These are phyloP conservation scores for Palythoa grandis DNA, from an alignment of 92 coral and sea anemone species.

Conservation along the genomic window DNA sequence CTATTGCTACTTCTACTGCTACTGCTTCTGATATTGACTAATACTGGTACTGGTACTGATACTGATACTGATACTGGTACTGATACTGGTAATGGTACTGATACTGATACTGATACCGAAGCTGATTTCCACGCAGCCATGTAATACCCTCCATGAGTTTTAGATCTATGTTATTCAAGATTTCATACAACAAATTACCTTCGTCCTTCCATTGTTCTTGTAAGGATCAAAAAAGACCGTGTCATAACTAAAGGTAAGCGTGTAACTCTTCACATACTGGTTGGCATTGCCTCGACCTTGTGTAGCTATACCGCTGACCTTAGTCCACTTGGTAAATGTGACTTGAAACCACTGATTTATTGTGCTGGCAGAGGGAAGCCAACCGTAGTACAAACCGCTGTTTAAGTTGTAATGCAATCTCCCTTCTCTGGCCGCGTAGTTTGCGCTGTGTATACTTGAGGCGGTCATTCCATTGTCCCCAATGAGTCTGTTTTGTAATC, in stretches of 20 bases:
- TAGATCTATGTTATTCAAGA: not conserved
- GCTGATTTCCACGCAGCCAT: not conserved
- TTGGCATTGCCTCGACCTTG: conserved; percentile 17
- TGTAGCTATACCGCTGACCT: conserved; percentile 40
- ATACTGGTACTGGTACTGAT: not conserved
- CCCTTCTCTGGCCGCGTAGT: conserved; percentile 15
- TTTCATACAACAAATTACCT: not conserved
- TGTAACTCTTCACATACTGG: conserved; percentile 10
- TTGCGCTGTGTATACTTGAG: not conserved
- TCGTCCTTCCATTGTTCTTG: conserved; percentile 24
- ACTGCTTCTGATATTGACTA: not conserved
- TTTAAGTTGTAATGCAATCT: conserved; percentile 22
- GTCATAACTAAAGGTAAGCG: conserved; percentile 23
- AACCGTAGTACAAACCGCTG: not conserved
- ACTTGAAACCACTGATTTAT: conserved; percentile 31
- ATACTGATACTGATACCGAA: not conserved
- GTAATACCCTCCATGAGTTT: not conserved
- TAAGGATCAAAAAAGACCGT: conserved; percentile 34
- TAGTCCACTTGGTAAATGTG: conserved; percentile 30
- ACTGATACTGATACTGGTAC: not conserved
- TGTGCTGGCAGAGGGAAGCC: not conserved
- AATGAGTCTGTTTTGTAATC: conserved; percentile 33
- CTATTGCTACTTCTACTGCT: no score
- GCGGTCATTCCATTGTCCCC: conserved; percentile 8
- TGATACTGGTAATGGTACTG: not conserved